phyloP scores from a whole-genome alignment of 2,888 invertebrate genomes.

The Drosophila ezoana region DNA sequence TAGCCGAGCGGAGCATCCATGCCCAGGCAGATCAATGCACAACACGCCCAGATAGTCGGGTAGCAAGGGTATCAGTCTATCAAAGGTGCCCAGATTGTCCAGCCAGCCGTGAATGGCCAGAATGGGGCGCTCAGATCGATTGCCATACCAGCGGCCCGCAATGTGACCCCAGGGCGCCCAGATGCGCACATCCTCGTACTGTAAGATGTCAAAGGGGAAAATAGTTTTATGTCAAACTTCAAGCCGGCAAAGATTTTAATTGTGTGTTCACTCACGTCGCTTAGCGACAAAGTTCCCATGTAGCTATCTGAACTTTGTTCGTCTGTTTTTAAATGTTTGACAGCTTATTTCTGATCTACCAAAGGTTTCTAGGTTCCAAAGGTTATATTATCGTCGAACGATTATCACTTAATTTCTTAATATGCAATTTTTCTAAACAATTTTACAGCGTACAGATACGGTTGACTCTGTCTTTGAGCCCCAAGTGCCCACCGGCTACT shows the following conservation, averaged over 20 bases:
- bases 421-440: not conserved
- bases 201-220: conserved; percentile 11
- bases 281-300: conserved; percentile 54
- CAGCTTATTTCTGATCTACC: not conserved
- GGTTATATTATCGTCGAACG: not conserved
- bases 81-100: conserved; percentile 91
- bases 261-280: conserved; percentile 42
- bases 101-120: conserved; percentile 91
- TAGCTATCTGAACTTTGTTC: conserved; percentile 37
- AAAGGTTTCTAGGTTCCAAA: conserved; percentile 22
- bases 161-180: conserved; percentile 89
- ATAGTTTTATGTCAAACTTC: conserved; percentile 13
- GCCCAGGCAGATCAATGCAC: conserved; percentile 89
- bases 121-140: conserved; percentile 87
- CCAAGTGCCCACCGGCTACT: conserved; percentile 12
- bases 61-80: conserved; percentile 88
- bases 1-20: conserved; percentile 88
- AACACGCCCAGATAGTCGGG: conserved; percentile 85
- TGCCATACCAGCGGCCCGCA: conserved; percentile 90
- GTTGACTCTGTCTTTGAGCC: not conserved
- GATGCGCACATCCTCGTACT: conserved; percentile 87
- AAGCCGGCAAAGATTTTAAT: conserved; percentile 7
- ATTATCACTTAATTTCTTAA: not conserved
- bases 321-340: not conserved
- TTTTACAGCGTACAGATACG: not conserved